Percentiles rank a stretch among this genome's conserved stretches.
Conservation (phyloP, 2,113 vertebrate genomes). For the Vulpes ferrilata region DNA sequence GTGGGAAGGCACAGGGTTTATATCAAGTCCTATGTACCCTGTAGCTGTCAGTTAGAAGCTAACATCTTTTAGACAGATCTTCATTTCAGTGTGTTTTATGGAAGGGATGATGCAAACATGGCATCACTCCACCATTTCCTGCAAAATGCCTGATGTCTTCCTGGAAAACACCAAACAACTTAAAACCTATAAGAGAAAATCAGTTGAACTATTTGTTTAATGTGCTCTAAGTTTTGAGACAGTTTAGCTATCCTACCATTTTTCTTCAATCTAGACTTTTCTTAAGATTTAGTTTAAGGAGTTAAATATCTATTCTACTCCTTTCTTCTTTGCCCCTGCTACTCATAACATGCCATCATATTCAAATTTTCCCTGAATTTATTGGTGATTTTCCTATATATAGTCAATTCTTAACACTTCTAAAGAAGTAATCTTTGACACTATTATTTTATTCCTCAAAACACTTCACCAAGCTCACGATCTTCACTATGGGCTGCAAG, state of each 20-base stretch:
- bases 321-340: background rate
- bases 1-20: background rate
- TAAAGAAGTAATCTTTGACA: background rate
- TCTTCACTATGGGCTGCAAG: background rate
- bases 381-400: background rate
- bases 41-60: background rate
- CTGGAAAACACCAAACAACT: background rate
- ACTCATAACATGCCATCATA: background rate
- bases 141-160: background rate
- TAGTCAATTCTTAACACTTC: background rate
- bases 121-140: background rate
- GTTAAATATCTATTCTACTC: background rate
- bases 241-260: background rate
- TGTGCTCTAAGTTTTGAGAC: background rate
- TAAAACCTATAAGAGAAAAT: conserved; percentile 3
- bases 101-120: background rate
- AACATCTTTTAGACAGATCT: background rate
- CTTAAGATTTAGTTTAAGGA: background rate
- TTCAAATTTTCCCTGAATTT: background rate
- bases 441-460: background rate
- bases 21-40: background rate
- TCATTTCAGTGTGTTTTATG: background rate
- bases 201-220: background rate
- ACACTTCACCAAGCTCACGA: background rate
- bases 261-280: background rate